Base-by-base conservation (phyloP, 2,888 invertebrate species). In the Anorthoa munda region DNA sequence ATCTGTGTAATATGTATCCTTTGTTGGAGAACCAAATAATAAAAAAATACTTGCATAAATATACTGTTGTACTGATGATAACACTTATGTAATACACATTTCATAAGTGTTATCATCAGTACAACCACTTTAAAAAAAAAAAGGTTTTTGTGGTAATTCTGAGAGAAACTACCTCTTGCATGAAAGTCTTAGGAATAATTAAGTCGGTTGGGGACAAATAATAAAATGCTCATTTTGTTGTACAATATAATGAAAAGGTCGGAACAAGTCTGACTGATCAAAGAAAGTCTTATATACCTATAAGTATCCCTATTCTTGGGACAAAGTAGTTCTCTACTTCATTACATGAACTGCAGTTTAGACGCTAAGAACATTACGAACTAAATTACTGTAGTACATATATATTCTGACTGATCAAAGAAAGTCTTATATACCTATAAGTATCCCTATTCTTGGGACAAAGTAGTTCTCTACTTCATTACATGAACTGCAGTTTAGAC, bases 301-400 rank as follows among this genome's bases (percentile, higher is more conserved):
- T 12, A n/a, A 5, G 18, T 39, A n/a, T 39, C 26, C 39, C 17
- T 9, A 39, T 50, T 13, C 11, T 45, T n/a, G 7, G 58, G 15
- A 48, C 15, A 11, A 45, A 17, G 46, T 39, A 39, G 2, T 15
- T 73, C 11, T 58, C 17, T 58, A 18, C 11, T 3, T 50, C 5
- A 21, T 39, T 26, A 18, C 21, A 13, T 11, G 4, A 50, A 50
- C 74, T 45, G 23, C 74, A 58, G 39, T 39, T 73, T 12, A 58
- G 7, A 50, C 4, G 13, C 58, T 74, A 0, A 26, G 26, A 45
- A 74, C 74, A 50, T 59, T 45, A 59, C 15, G 11, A 55, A 55
- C 46, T 50, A n/a, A 39, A 71, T 50, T 50, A 58, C 56, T n/a
- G 1, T 17, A 48, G 21, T 11, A 15, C 39, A 39, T 39, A 39